These are phyloP conservation scores for Pelecanoides urinatrix DNA, from an alignment of 2,113 vertebrate species.

Conservation along the genomic window DNA sequence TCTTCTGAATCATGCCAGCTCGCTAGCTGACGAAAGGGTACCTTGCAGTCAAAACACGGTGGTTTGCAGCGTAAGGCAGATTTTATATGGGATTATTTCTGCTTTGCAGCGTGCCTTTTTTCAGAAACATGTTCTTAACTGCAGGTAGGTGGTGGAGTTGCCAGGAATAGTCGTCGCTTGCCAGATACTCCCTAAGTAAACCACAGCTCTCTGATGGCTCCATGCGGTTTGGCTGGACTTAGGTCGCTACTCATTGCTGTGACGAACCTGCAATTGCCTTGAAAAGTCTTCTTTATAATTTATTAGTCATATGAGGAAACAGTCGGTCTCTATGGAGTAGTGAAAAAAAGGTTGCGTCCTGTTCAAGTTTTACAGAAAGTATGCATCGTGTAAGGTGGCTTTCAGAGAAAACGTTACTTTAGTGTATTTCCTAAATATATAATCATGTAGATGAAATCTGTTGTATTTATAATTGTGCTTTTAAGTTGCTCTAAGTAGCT, in stretches of 20 bases:
- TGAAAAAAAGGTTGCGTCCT: background rate
- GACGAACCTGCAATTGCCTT: background rate
- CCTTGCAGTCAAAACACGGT: accelerated
- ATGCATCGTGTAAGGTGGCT: accelerated
- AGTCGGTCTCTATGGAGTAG: background rate
- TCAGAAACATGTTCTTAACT: accelerated
- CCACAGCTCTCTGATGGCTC: background rate
- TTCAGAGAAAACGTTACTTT: background rate
- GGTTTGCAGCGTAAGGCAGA: accelerated
- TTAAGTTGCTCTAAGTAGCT: background rate
- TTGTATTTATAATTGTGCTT: background rate
- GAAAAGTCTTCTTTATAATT: background rate
- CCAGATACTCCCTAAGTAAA: background rate
- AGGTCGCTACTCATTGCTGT: background rate
- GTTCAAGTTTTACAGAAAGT: background rate
- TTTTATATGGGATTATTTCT: background rate
- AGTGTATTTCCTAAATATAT: accelerated
- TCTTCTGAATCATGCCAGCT: background rate
- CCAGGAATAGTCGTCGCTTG: background rate
- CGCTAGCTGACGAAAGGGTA: accelerated
- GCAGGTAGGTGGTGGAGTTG: background rate
- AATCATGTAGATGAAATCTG: background rate
- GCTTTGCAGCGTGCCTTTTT: accelerated
- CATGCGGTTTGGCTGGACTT: background rate
- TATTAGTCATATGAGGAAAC: background rate